Base-by-base conservation (phyloP, 2,888 invertebrate species). In the Mystacides longicornis region DNA sequence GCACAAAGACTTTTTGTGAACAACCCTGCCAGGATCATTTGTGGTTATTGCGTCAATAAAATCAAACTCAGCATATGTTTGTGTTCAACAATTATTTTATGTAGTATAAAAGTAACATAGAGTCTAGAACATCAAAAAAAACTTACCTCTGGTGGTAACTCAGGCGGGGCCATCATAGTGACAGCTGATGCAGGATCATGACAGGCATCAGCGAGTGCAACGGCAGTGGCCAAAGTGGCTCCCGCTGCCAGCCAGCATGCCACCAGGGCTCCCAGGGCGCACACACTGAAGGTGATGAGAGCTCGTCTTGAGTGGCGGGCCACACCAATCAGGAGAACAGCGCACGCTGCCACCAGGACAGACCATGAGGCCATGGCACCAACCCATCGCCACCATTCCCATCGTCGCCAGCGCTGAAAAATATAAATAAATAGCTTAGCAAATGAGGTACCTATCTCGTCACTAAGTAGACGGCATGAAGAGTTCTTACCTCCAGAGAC, bases 321-420 rank as follows among this genome's bases (percentile, higher is more conserved):
- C 60, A 94, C 90, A 60, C 93, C 95, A 64, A 93, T 89, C 59
- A 95, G 80, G 65, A 94, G 81, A 60, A 94, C 86, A 58, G 94
- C 87, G 74, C 93, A 93, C 50, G 94, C 83, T 20, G 92, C 85
- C 60, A 93, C 83, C 64, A 93, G 82, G 65, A 89, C 80, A 67
- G 91, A 90, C 71, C 93, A 81, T 57, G 93, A 82, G 57, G 87
- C 88, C 83, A 94, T 91, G 57, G 93, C 94, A 63, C 88, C 83
- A 43, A 92, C 90, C 93, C 93, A 94, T 67, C 90, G 81, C 62
- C 81, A 79, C 63, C 84, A 79, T 71, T 89, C 89, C 77, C 85
- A 81, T 70, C 82, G 81, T 72, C 87, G 87, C 45, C 81, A 82
- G 45, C 82, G 77, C 87, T 86, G 69, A 1, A 67, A 65, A 3